Base-by-base conservation (phyloP, 2,888 invertebrate species). In the Frankliniella fusca region DNA sequence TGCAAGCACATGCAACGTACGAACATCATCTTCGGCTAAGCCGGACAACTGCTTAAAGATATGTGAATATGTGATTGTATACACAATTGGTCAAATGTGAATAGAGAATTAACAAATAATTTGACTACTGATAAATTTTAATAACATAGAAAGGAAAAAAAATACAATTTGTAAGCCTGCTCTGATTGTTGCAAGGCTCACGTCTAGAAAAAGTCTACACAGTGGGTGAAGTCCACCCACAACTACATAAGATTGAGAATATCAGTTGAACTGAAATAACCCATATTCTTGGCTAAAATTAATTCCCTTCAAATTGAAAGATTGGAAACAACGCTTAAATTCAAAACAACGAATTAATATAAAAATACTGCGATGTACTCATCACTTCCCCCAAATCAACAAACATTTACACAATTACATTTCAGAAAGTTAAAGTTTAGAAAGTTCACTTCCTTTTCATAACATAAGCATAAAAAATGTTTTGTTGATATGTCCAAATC, bases 51-150 rank as follows among this genome's bases (percentile, higher is more conserved):
- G 70, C 23, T 76, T 76, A 76, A 27, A 23, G 70, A 76, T 76
- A 76, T 76, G 70, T 76, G 70, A 76, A 76, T 76, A 27, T 76
- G 70, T 76, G 70, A 76, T 76, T 76, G 70, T 76, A 76, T 76
- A 76, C 70, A 76, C 70, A 76, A 76, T 76, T 76, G 70, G 70
- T 76, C 70, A 27, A 76, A 76, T 76, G 70, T 76, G 70, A 76
- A 76, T 76, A 23, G 27, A 76, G 70, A 76, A 76, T 27, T 27
- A 76, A 76, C 23, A 76, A 76, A 76, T 76, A 76, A 12, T 18
- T 61, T 27, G 27, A 76, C 70, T 76, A 76, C 23, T 23, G 27
- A 76, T 76, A 76, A 76, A 76, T 76, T 76, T 76, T 23, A 76
- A 23, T 76, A 12, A 76, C 61, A 61, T 15, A 7, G 61, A 76